Evolutionary conservation across 2,113 vertebrate species (phyloP).

Genomic region (Tretioscincus oriximinensis): DNA sequence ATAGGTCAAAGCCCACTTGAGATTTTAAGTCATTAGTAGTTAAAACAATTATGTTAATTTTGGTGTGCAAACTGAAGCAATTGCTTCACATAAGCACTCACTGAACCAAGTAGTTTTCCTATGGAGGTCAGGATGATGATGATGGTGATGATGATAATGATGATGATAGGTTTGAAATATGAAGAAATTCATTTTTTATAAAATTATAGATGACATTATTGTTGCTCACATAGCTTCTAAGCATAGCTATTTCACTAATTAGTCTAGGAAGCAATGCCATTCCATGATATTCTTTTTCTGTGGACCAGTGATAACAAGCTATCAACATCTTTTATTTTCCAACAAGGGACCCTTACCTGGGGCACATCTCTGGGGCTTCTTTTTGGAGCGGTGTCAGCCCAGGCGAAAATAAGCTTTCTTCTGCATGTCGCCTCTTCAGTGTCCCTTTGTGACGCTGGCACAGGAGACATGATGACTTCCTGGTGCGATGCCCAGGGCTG

Average conservation of each 20-base stretch:
- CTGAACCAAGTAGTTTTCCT: constrained; percentile 45
- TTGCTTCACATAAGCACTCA: constrained; percentile 60
- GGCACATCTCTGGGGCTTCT: too few species aligned
- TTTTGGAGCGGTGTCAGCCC: too few species aligned
- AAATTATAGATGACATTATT: constrained; percentile 31
- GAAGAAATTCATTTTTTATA: constrained; percentile 22
- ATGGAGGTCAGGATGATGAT: constrained; percentile 41
- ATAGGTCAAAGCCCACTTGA: constrained; percentile 41
- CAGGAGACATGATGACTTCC: too few species aligned
- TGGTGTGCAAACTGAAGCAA: constrained; percentile 41
- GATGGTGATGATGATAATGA: background rate
- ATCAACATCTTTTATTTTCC: background rate
- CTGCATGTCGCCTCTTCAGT: too few species aligned
- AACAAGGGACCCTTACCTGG: too few species aligned
- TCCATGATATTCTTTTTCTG: background rate
- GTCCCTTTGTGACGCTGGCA: too few species aligned
- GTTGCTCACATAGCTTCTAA: background rate
- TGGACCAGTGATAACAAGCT: background rate
- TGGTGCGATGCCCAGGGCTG: too few species aligned
- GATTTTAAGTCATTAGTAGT: constrained; percentile 57
- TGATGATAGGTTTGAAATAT: background rate
- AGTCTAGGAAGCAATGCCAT: background rate
- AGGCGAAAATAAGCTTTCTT: too few species aligned
- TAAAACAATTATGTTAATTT: constrained; percentile 63
- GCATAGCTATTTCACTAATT: background rate